These are phyloP conservation scores for Cataglyphis altisquamis DNA, from an alignment of 2,888 invertebrate species.

Conservation along the genomic window DNA sequence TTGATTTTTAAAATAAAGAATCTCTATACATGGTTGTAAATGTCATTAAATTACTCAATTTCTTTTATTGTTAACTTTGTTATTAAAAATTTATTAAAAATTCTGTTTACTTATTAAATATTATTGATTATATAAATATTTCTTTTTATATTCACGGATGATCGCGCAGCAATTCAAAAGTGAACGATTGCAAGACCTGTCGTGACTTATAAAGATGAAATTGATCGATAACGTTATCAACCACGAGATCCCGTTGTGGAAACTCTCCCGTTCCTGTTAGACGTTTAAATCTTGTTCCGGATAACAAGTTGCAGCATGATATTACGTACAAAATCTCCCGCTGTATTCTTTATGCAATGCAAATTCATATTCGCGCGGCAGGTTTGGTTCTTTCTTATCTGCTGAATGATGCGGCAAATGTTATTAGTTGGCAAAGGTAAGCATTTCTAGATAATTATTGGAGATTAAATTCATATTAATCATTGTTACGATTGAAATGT, in stretches of 20 bases:
- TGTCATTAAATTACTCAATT: background rate
- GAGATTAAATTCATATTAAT: conserved; percentile 9
- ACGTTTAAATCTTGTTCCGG: conserved; percentile 17
- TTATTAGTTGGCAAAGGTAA: conserved; percentile 20
- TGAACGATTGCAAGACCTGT: conserved; percentile 9
- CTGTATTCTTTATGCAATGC: conserved; percentile 42
- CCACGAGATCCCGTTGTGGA: conserved; percentile 25
- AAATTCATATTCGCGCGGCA: conserved; percentile 23
- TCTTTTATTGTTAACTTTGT: background rate
- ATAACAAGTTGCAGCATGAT: conserved; percentile 28
- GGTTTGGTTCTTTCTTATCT: conserved; percentile 19
- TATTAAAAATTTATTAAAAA: background rate
- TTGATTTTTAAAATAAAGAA: background rate
- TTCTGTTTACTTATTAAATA: background rate
- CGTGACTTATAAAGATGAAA: conserved; percentile 15
- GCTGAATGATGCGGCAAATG: background rate
- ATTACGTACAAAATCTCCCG: conserved; percentile 26
- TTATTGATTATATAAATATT: background rate
- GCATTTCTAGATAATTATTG: conserved; percentile 29
- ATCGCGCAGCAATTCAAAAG: background rate
- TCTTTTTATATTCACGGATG: background rate
- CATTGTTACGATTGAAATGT: background rate
- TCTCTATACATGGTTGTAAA: background rate
- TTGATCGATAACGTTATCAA: conserved; percentile 43
- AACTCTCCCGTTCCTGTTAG: conserved; percentile 3